phyloP scores from a whole-genome alignment of 2,888 invertebrate species.

The Heterodera filipjevi region DNA sequence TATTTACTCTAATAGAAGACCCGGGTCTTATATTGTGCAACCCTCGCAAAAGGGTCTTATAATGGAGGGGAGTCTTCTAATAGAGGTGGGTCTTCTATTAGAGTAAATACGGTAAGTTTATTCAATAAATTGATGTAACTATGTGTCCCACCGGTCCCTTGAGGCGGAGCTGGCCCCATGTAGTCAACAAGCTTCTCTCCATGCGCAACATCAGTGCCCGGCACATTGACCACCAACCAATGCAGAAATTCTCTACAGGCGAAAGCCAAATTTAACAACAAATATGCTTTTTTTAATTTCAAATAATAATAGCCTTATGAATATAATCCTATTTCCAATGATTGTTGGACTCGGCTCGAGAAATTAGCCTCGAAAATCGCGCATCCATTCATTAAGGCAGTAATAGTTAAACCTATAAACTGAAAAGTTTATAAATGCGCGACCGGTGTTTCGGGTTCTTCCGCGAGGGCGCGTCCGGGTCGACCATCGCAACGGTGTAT shows the following conservation, averaged over 20 bases:
- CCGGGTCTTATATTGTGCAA: too few species aligned
- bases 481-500: conserved; percentile 5
- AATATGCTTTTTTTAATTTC: neutral
- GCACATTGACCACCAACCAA: conserved; percentile 20
- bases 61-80: too few species aligned
- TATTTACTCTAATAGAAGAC: too few species aligned
- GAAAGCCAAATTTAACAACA: neutral
- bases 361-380: too few species aligned
- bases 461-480: conserved; percentile 13
- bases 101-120: too few species aligned
- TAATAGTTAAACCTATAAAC: too few species aligned
- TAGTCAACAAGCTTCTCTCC: neutral
- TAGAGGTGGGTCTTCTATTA: too few species aligned
- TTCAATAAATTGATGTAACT: too few species aligned
- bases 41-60: too few species aligned
- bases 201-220: neutral
- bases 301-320: neutral
- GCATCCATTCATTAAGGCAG: too few species aligned
- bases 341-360: too few species aligned
- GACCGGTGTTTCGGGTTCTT: neutral
- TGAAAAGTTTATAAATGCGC: neutral
- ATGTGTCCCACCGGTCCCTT: conserved; percentile 6
- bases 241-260: conserved; percentile 13
- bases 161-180: conserved; percentile 3
- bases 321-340: too few species aligned